Base-by-base conservation (phyloP, 2,888 invertebrate genomes). In the Pharmacophagus antenor region DNA sequence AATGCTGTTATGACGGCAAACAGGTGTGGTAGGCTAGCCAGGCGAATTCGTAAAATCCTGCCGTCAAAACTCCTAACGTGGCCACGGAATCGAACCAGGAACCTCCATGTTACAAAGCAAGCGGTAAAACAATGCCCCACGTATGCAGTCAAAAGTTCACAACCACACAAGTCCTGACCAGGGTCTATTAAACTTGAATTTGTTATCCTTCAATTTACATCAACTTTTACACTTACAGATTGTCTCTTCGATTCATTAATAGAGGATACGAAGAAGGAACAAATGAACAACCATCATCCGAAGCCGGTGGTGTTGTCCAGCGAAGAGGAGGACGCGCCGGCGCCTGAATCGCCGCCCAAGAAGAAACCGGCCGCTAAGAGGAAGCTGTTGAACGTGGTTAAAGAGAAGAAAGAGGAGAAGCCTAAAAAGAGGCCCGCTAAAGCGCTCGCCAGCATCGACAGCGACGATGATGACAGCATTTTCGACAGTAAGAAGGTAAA, bases 221-320 rank as follows among this genome's bases (percentile, higher is more conserved):
- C n/a, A n/a, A n/a, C n/a, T n/a, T 37, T 37, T 37, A n/a, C n/a
- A 6, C 4, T 58, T 74, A 2, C 80, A 91, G 91, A 91, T 56
- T 90, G 88, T 65, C 77, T 91, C 15, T 91, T 91, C 72, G 91
- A 91, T 68, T 91, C 91, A 0, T 70, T 91, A 57, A 91, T 91
- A 63, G 91, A 90, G 65, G 90, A 89, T 49, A 78, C 87, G 0
- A 88, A 85, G 65, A 88, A 85, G 17, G 86, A 87, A 25, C 76
- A 81, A 12, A 59, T 63, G 5, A 54, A 47, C n/a, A 61, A 41
- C 62, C 65, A 15, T 66, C 72, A 52, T 58, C 67, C 0, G 62
- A 67, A 17, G 46, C 65, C 58, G 2, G 61, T 71, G 0, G 64
- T 78, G 0, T 15, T 82, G 0, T 85, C 85, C 0, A 84, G 82